Evolutionary conservation across 2,888 invertebrate species (phyloP).

Genomic region (Steinernema hermaphroditum): DNA sequence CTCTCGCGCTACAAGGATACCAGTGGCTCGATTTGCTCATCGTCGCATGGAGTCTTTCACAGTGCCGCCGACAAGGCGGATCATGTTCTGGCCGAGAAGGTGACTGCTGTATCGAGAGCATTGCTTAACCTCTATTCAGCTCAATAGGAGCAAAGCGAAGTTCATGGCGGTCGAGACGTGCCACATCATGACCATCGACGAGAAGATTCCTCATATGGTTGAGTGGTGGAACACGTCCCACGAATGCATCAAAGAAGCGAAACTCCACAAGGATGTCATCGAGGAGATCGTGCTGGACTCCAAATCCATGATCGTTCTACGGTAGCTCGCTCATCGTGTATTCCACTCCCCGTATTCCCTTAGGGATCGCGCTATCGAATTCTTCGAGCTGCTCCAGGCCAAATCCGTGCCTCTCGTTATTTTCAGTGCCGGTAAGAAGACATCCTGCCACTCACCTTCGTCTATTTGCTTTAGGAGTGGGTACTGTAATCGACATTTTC

Average conservation of each 20-base stretch:
- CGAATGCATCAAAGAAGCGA: conserved; percentile 63
- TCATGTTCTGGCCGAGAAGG: conserved; percentile 48
- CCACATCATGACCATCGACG: conserved; percentile 67
- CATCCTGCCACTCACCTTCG: no score
- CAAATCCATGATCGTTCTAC: conserved; percentile 30
- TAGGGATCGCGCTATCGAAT: neutral
- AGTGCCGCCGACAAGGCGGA: conserved; percentile 48
- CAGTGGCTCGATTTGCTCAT: conserved; percentile 56
- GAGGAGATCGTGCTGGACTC: conserved; percentile 64
- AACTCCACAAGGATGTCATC: conserved; percentile 65
- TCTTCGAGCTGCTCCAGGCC: conserved; percentile 32
- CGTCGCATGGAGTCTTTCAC: conserved; percentile 66
- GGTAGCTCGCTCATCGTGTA: conserved; percentile 27
- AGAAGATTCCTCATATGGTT: conserved; percentile 70
- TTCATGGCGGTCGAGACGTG: conserved; percentile 67
- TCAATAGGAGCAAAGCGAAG: conserved; percentile 51
- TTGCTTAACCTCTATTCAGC: no score
- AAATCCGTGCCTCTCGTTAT: conserved; percentile 79
- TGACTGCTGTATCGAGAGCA: no score
- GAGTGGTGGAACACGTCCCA: conserved; percentile 69
- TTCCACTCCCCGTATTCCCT: neutral
- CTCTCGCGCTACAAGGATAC: conserved; percentile 55
- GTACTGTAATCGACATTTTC: conserved; percentile 78
- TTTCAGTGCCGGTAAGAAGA: conserved; percentile 81
- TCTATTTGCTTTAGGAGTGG: conserved; percentile 67